Percentiles rank a stretch among this genome's conserved stretches.
Evolutionary conservation across 2,888 invertebrate genomes (phyloP).

Genomic region (Dione vanillae): DNA sequence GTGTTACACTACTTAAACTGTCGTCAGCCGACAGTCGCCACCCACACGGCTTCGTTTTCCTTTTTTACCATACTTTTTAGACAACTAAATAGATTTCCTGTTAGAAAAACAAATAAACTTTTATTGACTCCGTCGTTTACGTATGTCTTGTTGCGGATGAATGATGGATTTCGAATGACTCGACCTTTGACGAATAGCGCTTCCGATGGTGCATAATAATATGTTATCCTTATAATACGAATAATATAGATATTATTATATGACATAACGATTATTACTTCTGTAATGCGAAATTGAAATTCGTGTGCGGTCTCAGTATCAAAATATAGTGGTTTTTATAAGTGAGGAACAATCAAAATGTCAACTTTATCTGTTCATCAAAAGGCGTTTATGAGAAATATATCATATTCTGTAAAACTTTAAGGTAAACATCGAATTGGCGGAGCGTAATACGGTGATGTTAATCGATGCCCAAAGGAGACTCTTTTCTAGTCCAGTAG

Average conservation of each 20-base stretch:
- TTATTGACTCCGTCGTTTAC: slow-evolving; percentile 70
- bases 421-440: slow-evolving; percentile 70
- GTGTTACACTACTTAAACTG: slow-evolving; percentile 82
- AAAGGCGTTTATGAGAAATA: slow-evolving; percentile 64
- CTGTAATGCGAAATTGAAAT: slow-evolving; percentile 29
- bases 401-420: slow-evolving; percentile 70
- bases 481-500: slow-evolving; percentile 65
- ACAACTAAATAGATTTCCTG: slow-evolving; percentile 80
- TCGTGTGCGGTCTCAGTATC: slow-evolving; percentile 46
- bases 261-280: slow-evolving; percentile 48
- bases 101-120: slow-evolving; percentile 82
- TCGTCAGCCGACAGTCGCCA: slow-evolving; percentile 80
- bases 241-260: slow-evolving; percentile 13
- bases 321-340: slow-evolving; percentile 46
- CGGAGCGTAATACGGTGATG: slow-evolving; percentile 73
- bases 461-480: slow-evolving; percentile 67
- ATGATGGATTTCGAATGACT: slow-evolving; percentile 79
- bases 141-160: slow-evolving; percentile 75
- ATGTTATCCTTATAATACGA: slow-evolving; percentile 43
- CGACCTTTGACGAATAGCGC: slow-evolving; percentile 64
- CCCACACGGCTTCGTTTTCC: slow-evolving; percentile 70
- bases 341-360: slow-evolving; percentile 33
- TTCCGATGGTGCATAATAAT: slow-evolving; percentile 61
- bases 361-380: slow-evolving; percentile 71
- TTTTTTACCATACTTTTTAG: slow-evolving; percentile 74